A percentile compares a stretch with the other conserved stretches of the same genome.
Conservation (phyloP, 2,113 vertebrate species). For the Hyperoodon ampullatus region DNA sequence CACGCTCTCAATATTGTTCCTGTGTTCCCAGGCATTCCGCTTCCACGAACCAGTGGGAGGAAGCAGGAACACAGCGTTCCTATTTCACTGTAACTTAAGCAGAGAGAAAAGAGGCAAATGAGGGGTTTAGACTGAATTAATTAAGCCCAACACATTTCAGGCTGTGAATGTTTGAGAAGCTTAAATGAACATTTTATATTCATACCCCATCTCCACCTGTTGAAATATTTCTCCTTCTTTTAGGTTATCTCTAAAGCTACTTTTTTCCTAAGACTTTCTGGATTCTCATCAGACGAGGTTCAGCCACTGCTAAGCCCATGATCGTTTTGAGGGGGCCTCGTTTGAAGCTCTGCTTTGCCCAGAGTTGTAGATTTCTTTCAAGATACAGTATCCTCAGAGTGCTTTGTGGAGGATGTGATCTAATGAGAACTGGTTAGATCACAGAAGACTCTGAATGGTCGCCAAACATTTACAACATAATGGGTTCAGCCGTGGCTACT, state of each 20-base stretch:
- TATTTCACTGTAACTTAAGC: neutral
- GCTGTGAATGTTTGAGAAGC: slow-evolving; percentile 25
- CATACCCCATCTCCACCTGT: neutral
- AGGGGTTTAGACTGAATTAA: slow-evolving; percentile 35
- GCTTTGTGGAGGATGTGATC: neutral
- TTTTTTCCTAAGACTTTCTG: neutral
- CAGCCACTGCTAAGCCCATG: no score
- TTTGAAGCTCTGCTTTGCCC: neutral
- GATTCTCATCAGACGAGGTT: neutral
- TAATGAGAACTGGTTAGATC: neutral
- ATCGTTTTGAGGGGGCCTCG: neutral
- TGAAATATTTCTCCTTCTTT: neutral
- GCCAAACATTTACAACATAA: neutral
- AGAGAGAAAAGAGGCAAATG: slow-evolving; percentile 4
- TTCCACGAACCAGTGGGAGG: neutral
- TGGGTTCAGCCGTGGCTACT: neutral
- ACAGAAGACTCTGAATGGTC: neutral
- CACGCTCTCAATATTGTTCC: rapidly evolving
- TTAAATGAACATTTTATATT: slow-evolving; percentile 12
- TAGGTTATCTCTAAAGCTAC: neutral
- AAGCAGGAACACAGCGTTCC: neutral
- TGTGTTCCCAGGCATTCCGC: neutral
- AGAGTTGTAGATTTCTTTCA: neutral
- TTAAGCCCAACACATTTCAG: slow-evolving; percentile 23
- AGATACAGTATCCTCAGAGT: neutral